Conservation (phyloP, 2,113 vertebrate species). For the Nematolebias whitei region DNA sequence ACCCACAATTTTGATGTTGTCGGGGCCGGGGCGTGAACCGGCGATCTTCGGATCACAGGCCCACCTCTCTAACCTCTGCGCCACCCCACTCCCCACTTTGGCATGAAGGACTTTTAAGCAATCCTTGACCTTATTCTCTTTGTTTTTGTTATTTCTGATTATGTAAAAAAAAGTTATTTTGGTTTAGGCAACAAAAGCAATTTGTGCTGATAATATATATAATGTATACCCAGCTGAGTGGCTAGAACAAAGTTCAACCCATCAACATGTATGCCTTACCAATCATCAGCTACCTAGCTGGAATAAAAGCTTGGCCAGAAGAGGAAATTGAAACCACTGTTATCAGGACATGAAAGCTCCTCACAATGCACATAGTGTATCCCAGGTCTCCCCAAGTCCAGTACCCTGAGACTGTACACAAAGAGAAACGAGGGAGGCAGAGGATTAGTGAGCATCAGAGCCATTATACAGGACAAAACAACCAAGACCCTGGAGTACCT, state of each 20-base stretch:
- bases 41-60: no score
- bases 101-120: no score
- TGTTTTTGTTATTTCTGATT: neutral
- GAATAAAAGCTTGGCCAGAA: neutral
- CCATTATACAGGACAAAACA: no score
- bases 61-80: no score
- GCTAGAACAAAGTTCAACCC: neutral
- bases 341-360: neutral
- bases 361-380: neutral
- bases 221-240: neutral
- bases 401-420: neutral
- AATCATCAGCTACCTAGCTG: neutral
- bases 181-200: no score
- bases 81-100: no score
- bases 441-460: no score
- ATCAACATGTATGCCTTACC: neutral
- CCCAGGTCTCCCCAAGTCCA: no score
- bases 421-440: neutral
- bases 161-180: neutral
- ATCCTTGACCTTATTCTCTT: neutral
- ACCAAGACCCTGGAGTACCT: no score
- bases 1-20: no score
- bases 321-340: neutral
- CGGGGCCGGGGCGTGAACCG: no score
- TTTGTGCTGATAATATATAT: no score